Conservation (phyloP, 2,113 vertebrate species). For the Nettapus auritus region DNA sequence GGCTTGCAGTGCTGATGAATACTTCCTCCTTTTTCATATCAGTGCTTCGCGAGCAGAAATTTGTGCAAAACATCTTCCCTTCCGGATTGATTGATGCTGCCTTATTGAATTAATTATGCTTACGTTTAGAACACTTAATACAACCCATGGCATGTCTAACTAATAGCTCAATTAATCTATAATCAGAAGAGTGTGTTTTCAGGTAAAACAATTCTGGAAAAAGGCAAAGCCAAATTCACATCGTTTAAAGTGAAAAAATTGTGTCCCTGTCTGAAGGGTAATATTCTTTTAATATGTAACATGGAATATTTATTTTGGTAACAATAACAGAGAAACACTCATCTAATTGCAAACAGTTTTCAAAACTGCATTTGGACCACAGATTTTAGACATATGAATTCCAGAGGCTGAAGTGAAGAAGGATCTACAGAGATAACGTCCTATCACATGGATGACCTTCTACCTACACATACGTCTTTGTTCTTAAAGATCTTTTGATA, state of each 20-base stretch:
- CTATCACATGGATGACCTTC: conserved; percentile 25
- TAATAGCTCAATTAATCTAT: conserved; percentile 5
- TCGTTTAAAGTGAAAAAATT: conserved; percentile 33
- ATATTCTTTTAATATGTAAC: conserved; percentile 32
- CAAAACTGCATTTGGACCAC: background rate
- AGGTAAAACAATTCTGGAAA: conserved; percentile 34
- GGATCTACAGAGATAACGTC: conserved; percentile 9
- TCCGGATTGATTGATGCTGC: background rate
- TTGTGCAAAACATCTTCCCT: background rate
- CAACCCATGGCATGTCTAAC: background rate
- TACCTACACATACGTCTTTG: conserved; percentile 17
- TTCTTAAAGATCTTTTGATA: conserved; percentile 31
- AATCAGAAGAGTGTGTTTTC: conserved; percentile 28
- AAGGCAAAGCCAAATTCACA: conserved; percentile 23
- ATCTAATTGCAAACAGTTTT: conserved; percentile 62
- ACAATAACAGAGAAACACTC: conserved; percentile 32
- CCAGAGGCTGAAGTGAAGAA: conserved; percentile 8
- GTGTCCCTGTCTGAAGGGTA: background rate
- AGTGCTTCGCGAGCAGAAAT: background rate
- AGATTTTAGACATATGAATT: conserved; percentile 51
- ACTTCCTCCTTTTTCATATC: background rate
- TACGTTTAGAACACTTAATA: background rate
- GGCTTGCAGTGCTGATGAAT: background rate
- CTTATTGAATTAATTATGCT: background rate
- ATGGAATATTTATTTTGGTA: conserved; percentile 60